Conservation (phyloP, 2,113 vertebrate species). For the Capreolus pygargus region DNA sequence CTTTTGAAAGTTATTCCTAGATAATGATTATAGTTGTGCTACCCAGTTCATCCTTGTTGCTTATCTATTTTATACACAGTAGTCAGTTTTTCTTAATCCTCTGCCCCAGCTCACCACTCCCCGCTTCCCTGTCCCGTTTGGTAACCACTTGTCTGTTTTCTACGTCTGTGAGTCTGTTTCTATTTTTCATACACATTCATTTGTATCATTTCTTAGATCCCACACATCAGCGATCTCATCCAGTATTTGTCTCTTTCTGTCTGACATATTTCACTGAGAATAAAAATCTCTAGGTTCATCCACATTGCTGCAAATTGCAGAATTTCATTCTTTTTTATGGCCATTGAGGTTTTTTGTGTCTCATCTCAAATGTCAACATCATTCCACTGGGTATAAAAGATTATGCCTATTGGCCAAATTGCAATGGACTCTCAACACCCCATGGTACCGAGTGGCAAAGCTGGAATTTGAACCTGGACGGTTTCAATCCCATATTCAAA, state of each 20-base stretch:
- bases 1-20: not conserved
- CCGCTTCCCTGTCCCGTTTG: not conserved
- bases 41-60: not conserved
- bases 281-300: not conserved
- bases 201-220: not conserved
- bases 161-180: not conserved
- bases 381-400: not conserved
- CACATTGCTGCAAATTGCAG: not conserved
- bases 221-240: not conserved
- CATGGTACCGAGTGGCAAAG: not conserved
- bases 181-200: not conserved
- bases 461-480: not conserved
- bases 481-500: not conserved
- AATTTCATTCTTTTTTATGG: not conserved
- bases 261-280: not conserved
- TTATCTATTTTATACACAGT: not conserved
- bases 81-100: not conserved
- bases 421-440: not conserved
- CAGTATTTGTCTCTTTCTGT: not conserved
- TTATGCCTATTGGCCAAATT: not conserved
- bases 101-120: accelerated
- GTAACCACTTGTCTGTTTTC: not conserved
- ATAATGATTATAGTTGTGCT: not conserved
- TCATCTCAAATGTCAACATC: not conserved
- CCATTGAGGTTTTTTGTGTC: not conserved